These are phyloP conservation scores for Scalopus aquaticus DNA, from an alignment of 2,113 vertebrate species.

Conservation along the genomic window DNA sequence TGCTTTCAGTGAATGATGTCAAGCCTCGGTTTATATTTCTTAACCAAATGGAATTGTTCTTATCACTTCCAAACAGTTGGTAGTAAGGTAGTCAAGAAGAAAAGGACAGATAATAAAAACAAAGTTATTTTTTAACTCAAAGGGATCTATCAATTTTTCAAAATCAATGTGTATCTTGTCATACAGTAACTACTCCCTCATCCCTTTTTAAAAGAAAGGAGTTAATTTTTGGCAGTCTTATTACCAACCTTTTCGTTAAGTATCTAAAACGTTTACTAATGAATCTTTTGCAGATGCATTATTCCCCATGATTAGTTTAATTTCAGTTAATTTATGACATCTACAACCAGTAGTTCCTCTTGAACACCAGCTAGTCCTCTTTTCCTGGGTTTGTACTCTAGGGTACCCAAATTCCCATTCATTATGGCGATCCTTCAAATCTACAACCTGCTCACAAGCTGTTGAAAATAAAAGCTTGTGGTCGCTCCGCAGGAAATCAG, in stretches of 20 bases:
- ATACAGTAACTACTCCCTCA: background rate
- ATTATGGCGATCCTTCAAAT: background rate
- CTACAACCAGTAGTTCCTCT: background rate
- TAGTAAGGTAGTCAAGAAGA: background rate
- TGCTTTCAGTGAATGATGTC: background rate
- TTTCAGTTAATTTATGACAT: background rate
- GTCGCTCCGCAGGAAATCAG: background rate
- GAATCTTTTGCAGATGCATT: background rate
- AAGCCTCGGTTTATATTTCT: background rate
- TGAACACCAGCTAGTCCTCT: background rate
- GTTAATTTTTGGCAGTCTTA: background rate
- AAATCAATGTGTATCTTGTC: background rate
- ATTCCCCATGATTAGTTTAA: background rate
- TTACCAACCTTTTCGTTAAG: background rate
- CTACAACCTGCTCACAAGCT: background rate
- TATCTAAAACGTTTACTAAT: constrained; percentile 13
- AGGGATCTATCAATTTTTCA: background rate
- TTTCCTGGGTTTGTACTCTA: background rate
- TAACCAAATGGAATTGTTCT: background rate
- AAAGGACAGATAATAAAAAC: background rate
- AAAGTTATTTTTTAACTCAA: background rate
- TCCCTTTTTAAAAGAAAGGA: background rate
- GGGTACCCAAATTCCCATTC: background rate
- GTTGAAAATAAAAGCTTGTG: constrained; percentile 58
- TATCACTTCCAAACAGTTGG: background rate